phyloP scores from a whole-genome alignment of 2,888 invertebrate species.

The Polyommatus iphigenia region DNA sequence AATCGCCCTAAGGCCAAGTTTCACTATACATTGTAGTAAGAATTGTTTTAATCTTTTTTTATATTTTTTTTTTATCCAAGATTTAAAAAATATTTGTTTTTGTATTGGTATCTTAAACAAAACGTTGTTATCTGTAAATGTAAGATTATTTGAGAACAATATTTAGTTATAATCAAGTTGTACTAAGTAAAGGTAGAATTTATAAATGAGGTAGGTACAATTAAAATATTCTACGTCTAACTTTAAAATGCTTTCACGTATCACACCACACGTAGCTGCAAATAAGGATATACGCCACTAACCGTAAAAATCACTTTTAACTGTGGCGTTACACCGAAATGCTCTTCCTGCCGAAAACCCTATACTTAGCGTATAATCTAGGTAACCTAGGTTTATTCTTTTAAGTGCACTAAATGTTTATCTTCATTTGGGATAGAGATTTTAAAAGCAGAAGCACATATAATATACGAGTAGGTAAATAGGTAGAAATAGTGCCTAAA shows the following conservation, averaged over 20 bases:
- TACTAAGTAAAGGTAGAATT: too few species aligned
- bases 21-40: too few species aligned
- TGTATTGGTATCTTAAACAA: too few species aligned
- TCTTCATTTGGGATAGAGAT: not conserved
- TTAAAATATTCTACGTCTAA: constrained; percentile 3
- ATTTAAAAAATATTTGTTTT: too few species aligned
- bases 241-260: constrained; percentile 40
- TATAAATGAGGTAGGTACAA: not conserved
- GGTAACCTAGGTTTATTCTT: constrained; percentile 16
- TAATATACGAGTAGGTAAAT: not conserved
- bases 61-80: too few species aligned
- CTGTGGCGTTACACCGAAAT: constrained; percentile 67
- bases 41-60: too few species aligned
- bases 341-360: constrained; percentile 61
- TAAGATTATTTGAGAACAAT: too few species aligned
- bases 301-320: constrained; percentile 74
- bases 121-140: too few species aligned
- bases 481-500: not conserved
- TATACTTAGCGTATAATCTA: constrained; percentile 47
- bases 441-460: not conserved
- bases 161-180: too few species aligned
- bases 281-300: constrained; percentile 63
- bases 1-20: too few species aligned
- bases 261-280: constrained; percentile 69
- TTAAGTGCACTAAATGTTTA: not conserved